These are phyloP conservation scores for Dorcus hopei DNA, from an alignment of 2,888 invertebrate species.

Conservation along the genomic window DNA sequence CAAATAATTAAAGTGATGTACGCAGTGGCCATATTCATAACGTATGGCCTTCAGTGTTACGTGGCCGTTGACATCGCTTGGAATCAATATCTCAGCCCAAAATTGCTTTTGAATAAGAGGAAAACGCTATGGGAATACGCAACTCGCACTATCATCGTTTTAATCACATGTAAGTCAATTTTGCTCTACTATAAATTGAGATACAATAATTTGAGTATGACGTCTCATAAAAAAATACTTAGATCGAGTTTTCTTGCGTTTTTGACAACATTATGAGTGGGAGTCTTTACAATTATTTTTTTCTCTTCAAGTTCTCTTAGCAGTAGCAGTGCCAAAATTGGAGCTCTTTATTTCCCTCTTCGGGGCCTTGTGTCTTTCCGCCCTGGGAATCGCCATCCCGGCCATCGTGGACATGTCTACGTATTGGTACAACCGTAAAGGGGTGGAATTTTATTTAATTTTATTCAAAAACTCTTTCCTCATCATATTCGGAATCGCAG, in stretches of 20 bases:
- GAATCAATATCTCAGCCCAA: slow-evolving; percentile 69
- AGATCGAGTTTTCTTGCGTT: no score
- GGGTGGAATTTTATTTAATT: slow-evolving; percentile 49
- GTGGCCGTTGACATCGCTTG: slow-evolving; percentile 92
- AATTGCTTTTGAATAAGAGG: slow-evolving; percentile 59
- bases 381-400: slow-evolving; percentile 85
- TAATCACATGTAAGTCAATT: slow-evolving; percentile 79
- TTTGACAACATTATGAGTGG: no score
- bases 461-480: slow-evolving; percentile 56
- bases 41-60: slow-evolving; percentile 92
- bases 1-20: slow-evolving; percentile 70
- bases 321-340: slow-evolving; percentile 80
- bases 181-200: not conserved
- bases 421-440: slow-evolving; percentile 67
- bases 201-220: not conserved
- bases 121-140: slow-evolving; percentile 72
- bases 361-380: slow-evolving; percentile 87
- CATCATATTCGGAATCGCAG: slow-evolving; percentile 60
- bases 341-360: slow-evolving; percentile 77
- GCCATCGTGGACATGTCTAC: slow-evolving; percentile 83
- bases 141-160: slow-evolving; percentile 72
- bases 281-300: not conserved
- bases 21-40: slow-evolving; percentile 81
- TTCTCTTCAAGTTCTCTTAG: slow-evolving; percentile 67
- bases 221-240: no score